phyloP scores from a whole-genome alignment of 2,797 vertebrate species.

The Mallotus villosus region DNA sequence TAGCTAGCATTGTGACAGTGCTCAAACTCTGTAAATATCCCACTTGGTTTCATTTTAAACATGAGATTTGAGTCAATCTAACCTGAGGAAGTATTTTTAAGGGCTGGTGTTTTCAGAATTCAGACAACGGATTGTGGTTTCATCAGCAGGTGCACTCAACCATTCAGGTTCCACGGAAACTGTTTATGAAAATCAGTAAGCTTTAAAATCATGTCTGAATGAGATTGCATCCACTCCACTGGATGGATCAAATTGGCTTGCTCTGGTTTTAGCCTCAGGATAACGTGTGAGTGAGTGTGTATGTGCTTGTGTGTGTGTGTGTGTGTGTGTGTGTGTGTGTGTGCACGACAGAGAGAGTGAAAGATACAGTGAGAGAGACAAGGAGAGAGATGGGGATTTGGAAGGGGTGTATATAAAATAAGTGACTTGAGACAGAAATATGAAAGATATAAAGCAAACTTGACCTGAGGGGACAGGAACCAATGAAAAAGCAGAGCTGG shows the following conservation, averaged over 20 bases:
- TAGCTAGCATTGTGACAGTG: slow-evolving; percentile 69
- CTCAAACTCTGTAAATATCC: slow-evolving; percentile 27
- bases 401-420: neutral
- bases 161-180: slow-evolving; percentile 74
- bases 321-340: slow-evolving; percentile 25
- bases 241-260: slow-evolving; percentile 77
- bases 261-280: slow-evolving; percentile 74
- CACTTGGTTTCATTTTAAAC: slow-evolving; percentile 65
- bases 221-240: slow-evolving; percentile 74
- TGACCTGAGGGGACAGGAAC: slow-evolving; percentile 86
- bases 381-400: neutral
- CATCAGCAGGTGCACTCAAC: slow-evolving; percentile 75
- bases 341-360: slow-evolving; percentile 21
- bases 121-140: slow-evolving; percentile 53
- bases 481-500: slow-evolving; percentile 85
- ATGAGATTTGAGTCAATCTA: slow-evolving; percentile 41
- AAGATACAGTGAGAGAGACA: slow-evolving; percentile 19
- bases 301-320: slow-evolving; percentile 57
- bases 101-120: slow-evolving; percentile 59
- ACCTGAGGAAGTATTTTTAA: neutral
- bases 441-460: slow-evolving; percentile 86
- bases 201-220: slow-evolving; percentile 75
- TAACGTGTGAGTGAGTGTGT: slow-evolving; percentile 63
- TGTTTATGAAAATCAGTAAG: slow-evolving; percentile 76
- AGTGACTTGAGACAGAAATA: slow-evolving; percentile 66